Conservation (phyloP, 2,113 vertebrate genomes). For the Pangasianodon gigas region DNA sequence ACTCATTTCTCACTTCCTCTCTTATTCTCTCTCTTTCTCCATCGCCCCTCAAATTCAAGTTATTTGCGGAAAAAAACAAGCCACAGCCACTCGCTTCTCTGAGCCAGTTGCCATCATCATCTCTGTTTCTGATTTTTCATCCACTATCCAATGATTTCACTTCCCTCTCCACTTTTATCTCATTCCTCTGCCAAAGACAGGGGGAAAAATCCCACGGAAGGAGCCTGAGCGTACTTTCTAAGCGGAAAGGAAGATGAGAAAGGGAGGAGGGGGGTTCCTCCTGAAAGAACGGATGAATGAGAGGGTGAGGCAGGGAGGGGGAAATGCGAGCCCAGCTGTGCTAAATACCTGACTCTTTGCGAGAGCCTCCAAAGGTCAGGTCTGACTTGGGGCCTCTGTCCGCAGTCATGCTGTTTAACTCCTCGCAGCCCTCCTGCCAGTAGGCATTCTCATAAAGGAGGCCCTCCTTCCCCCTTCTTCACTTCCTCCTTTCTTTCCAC, state of each 20-base stretch:
- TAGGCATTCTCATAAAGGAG: constrained; percentile 65
- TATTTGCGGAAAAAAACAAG: constrained; percentile 58
- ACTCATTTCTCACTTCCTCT: constrained; percentile 71
- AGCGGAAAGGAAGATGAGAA: constrained; percentile 64
- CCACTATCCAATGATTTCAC: constrained; percentile 69
- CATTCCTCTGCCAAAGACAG: constrained; percentile 17
- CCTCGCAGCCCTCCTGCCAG: constrained; percentile 57
- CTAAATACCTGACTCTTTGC: constrained; percentile 83
- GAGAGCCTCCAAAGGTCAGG: constrained; percentile 73
- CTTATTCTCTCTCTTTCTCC: constrained; percentile 58
- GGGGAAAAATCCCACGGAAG: constrained; percentile 69
- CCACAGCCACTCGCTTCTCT: constrained; percentile 56
- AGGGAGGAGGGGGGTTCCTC: constrained; percentile 39
- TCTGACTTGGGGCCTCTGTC: constrained; percentile 69
- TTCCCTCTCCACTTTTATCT: constrained; percentile 67
- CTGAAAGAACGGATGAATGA: constrained; percentile 69
- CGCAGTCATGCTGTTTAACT: constrained; percentile 73
- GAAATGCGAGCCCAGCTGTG: constrained; percentile 78
- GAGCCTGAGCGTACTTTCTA: constrained; percentile 72
- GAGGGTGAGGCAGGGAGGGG: constrained; percentile 69
- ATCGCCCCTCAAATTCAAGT: constrained; percentile 59
- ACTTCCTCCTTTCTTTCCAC: constrained; percentile 44
- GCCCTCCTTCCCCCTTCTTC: constrained; percentile 53
- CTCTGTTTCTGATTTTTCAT: constrained; percentile 68
- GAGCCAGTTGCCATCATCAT: constrained; percentile 57